Conservation (phyloP, 2,113 vertebrate species). For the Onychostoma macrolepis region DNA sequence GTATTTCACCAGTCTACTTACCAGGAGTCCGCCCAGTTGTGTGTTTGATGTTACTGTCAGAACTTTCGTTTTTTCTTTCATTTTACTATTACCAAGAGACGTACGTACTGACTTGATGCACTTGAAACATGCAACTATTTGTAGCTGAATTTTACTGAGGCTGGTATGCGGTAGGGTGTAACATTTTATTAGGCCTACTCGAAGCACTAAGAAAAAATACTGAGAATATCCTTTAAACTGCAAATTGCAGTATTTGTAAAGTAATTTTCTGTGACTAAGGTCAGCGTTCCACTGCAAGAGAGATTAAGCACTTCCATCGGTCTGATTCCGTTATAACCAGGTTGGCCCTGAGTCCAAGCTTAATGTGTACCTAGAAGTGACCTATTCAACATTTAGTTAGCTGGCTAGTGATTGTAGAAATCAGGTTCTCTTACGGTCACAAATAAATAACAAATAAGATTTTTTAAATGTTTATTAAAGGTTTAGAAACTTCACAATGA, state of each 20-base stretch:
- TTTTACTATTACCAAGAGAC: not conserved
- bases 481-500: conserved; percentile 99
- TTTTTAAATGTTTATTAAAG: conserved; percentile 92
- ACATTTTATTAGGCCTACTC: not conserved
- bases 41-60: not conserved
- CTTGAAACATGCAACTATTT: not conserved
- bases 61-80: not conserved
- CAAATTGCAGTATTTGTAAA: not conserved
- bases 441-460: not conserved
- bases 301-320: not conserved
- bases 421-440: not conserved
- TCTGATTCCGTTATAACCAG: not conserved
- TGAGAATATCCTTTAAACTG: not conserved
- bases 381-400: not conserved
- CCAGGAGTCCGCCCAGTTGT: not conserved
- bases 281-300: not conserved
- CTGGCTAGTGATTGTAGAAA: not conserved
- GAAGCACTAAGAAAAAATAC: not conserved
- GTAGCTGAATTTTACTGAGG: not conserved
- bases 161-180: not conserved
- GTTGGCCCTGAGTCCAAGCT: not conserved
- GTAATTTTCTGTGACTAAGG: not conserved
- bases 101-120: not conserved
- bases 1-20: not conserved
- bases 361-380: conserved; percentile 4